Evolutionary conservation across 37 sponge, comb jelly and placozoan species (phyloP), one percentile per base, ranked within the genome.

Genomic region (Tethya wilhelma): DNA sequence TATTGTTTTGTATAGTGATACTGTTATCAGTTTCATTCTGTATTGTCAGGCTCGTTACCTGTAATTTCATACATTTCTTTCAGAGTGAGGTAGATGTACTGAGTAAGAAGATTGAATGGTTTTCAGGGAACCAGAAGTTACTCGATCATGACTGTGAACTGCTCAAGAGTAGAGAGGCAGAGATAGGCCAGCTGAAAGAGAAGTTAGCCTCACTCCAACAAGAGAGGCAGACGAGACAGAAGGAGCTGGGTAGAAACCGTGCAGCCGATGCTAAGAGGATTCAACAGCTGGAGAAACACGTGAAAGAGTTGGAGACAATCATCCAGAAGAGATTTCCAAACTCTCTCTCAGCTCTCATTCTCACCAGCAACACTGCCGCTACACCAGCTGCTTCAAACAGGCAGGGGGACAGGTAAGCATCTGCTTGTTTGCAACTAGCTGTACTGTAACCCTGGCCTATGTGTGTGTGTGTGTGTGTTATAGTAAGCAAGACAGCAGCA

Each of bases 271-370:
- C 75, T 4, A 63, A 37, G 44, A 70, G 78, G 39, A 59, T 83
- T 1, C 64, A 71, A 39, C 79, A 78, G 29, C 84, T 91, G 42
- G 89, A 87, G 75, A 73, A 77, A 2, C 84, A 82, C 64, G 81
- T 93, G 56, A 73, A 65, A n/a, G 93, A 89, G 34, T 65, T 93
- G 64, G 86, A 93, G 56, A 64, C 72, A 7, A 67, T 89, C 31
- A 85, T 93, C 22, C 73, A 69, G 76, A 77, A 79, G 42, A 38
- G 86, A 3, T 89, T 82, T 38, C 93, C 93, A 56, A 93, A 93
- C 63, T 93, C 93, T 31, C 65, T 93, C 20, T 70, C 93, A 26
- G 93, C 93, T 11, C 73, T 93, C 38, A 88, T 93, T 44, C 59
- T 80, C 30, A 78, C 93, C 42, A 68, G 56, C 31, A 67, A 58